Conservation (phyloP, 2,888 invertebrate genomes). For the Physocephala rufipes region DNA sequence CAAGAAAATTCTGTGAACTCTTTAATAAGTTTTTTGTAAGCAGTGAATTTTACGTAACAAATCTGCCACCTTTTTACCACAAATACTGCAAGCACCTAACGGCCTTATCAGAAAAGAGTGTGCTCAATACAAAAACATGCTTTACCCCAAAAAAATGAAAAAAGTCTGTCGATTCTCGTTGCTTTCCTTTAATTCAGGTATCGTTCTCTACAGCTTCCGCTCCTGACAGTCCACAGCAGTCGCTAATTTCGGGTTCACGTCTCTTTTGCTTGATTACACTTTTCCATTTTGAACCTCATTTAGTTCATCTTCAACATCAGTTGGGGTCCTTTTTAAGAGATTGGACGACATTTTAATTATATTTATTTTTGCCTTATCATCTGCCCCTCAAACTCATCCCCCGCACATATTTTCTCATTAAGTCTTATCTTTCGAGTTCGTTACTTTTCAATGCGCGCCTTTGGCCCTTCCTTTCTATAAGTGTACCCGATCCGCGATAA, state of each 20-base stretch:
- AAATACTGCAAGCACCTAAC: no score
- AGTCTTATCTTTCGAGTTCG: conserved; percentile 3
- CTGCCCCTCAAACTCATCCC: conserved; percentile 27
- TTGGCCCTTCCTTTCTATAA: no score
- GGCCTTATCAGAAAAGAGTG: no score
- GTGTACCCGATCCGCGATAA: no score
- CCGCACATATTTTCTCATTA: conserved; percentile 34
- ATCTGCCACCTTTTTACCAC: no score
- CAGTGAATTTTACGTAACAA: no score
- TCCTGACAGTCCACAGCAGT: neutral
- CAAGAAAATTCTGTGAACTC: no score
- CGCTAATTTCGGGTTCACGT: neutral
- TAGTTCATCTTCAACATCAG: conserved; percentile 39
- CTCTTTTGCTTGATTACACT: conserved; percentile 34
- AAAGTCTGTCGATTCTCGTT: conserved; percentile 5
- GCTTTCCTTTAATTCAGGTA: conserved; percentile 12
- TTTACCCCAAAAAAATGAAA: no score
- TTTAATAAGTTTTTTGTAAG: no score
- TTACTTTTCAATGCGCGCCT: no score
- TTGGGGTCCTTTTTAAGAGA: conserved; percentile 58
- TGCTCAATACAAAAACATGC: no score
- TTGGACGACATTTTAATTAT: conserved; percentile 60
- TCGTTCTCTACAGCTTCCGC: neutral
- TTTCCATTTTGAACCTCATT: conserved; percentile 10
- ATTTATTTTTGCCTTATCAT: conserved; percentile 12